Percentiles rank a stretch among this genome's conserved stretches.
Evolutionary conservation across 2,888 invertebrate genomes (phyloP).

Genomic region (Pyralis farinalis): DNA sequence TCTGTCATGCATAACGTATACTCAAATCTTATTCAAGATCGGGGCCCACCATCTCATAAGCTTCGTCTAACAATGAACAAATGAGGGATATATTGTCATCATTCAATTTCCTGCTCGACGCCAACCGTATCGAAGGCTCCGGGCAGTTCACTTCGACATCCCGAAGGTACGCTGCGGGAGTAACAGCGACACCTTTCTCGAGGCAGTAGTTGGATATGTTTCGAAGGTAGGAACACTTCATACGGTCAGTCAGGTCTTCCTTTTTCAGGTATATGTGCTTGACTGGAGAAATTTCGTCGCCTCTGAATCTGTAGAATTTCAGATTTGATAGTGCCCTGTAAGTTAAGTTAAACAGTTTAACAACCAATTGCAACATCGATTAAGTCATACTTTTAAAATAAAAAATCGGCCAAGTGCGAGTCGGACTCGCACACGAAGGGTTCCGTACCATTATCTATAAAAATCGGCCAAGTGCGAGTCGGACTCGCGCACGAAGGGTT

Average conservation of each 20-base stretch:
- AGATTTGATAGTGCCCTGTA: conserved; percentile 65
- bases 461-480: too few species aligned
- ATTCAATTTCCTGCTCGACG: conserved; percentile 84
- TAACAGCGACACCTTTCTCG: conserved; percentile 84
- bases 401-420: too few species aligned
- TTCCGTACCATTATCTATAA: too few species aligned
- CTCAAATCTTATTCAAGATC: too few species aligned
- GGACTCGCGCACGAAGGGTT: too few species aligned
- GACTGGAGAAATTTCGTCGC: conserved; percentile 85
- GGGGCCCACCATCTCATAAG: conserved; percentile 61
- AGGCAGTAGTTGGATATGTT: conserved; percentile 84
- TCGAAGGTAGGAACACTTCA: conserved; percentile 79
- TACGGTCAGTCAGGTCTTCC: conserved; percentile 56
- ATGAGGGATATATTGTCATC: conserved; percentile 80
- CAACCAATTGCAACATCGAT: too few species aligned
- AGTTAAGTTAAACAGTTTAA: too few species aligned
- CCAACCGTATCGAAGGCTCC: conserved; percentile 87
- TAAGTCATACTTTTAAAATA: too few species aligned
- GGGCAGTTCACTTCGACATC: conserved; percentile 83
- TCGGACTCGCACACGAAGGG: too few species aligned
- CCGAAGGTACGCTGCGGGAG: conserved; percentile 85
- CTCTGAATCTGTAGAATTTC: conserved; percentile 73
- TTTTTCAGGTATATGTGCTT: conserved; percentile 86
- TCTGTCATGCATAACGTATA: too few species aligned
- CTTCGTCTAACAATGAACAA: conserved; percentile 57